Evolutionary conservation across 92 coral and sea anemone species (phyloP).

Genomic region (Umimayanthus chanpuru): DNA sequence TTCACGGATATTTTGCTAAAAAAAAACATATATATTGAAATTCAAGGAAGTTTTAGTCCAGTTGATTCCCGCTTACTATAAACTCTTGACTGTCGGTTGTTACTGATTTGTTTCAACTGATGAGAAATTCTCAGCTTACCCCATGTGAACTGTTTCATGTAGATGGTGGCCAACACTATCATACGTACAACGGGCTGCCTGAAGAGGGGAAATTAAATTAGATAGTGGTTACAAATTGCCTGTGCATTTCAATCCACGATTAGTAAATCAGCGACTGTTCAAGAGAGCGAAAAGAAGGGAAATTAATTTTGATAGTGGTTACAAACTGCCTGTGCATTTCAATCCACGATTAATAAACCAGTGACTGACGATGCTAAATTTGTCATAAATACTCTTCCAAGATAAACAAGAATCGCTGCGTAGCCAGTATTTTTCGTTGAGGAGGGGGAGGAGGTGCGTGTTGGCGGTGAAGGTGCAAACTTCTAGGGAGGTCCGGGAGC

Average conservation of each 20-base stretch:
- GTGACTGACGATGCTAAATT: background rate
- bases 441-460: too few species aligned
- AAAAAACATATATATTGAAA: too few species aligned
- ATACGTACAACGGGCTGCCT: conserved; percentile 95
- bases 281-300: background rate
- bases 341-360: background rate
- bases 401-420: too few species aligned
- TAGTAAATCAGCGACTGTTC: background rate
- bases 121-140: conserved; percentile 58
- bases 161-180: conserved; percentile 72
- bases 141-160: conserved; percentile 68
- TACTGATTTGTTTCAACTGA: too few species aligned
- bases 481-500: too few species aligned
- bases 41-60: too few species aligned
- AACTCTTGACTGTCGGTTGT: too few species aligned
- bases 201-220: background rate
- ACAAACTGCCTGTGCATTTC: background rate
- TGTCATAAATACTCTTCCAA: too few species aligned
- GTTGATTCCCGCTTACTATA: too few species aligned
- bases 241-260: background rate
- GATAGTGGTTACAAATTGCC: background rate
- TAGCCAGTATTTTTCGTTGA: too few species aligned
- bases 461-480: too few species aligned
- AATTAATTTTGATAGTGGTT: background rate
- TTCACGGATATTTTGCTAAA: too few species aligned